Percentiles rank a stretch among this genome's conserved stretches.
phyloP scores from a whole-genome alignment of 2,888 invertebrate genomes.

The Limnephilus lunatus region DNA sequence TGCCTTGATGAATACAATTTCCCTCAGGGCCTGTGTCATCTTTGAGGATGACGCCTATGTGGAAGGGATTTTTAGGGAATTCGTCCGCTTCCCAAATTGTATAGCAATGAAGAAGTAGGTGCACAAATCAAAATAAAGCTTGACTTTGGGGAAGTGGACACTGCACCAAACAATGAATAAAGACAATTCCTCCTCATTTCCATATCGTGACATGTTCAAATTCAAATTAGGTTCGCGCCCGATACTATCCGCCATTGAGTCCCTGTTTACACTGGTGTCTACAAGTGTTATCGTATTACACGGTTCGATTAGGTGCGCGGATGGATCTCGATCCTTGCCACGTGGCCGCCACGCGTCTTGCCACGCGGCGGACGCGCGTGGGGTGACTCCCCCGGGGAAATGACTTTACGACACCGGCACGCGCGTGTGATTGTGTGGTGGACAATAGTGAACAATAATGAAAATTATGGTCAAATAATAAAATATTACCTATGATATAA shows the following conservation, averaged over 20 bases:
- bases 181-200: neutral
- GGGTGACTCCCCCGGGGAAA: constrained; percentile 24
- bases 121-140: neutral
- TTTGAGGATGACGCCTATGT: too few species aligned
- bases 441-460: neutral
- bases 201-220: constrained; percentile 45
- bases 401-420: constrained; percentile 15
- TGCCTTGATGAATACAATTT: too few species aligned
- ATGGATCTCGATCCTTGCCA: constrained; percentile 50
- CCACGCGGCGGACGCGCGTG: constrained; percentile 50
- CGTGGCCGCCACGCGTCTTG: constrained; percentile 51
- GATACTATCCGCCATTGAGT: neutral
- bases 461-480: constrained; percentile 2
- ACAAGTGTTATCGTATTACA: constrained; percentile 63
- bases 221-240: constrained; percentile 36
- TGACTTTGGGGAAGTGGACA: neutral
- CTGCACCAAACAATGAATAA: neutral
- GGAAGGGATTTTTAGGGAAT: too few species aligned
- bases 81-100: too few species aligned
- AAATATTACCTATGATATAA: neutral
- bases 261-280: constrained; percentile 55
- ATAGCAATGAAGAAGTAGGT: neutral
- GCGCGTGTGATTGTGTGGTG: neutral
- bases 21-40: too few species aligned
- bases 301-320: constrained; percentile 52